These are phyloP conservation scores for Gymnobelideus leadbeateri DNA, from an alignment of 2,113 vertebrate species.

Conservation along the genomic window DNA sequence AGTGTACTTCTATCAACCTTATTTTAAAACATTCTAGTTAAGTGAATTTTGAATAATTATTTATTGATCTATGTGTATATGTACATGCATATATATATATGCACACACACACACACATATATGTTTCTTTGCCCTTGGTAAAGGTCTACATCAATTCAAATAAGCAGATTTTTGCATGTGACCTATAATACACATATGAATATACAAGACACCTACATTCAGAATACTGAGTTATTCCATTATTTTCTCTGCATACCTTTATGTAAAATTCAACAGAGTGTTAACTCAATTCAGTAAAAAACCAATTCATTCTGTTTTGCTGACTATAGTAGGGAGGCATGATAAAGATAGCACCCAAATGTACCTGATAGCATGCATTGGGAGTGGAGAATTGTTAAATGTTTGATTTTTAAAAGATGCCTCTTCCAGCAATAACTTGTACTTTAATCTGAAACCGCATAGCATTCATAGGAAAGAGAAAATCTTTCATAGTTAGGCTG, in stretches of 20 bases:
- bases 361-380: background rate
- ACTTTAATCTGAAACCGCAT: background rate
- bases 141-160: background rate
- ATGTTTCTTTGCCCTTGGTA: background rate
- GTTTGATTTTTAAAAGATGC: conserved; percentile 15
- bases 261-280: background rate
- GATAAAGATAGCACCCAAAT: background rate
- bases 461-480: conserved; percentile 16
- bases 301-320: conserved; percentile 1
- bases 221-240: background rate
- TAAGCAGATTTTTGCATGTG: conserved; percentile 7
- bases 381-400: background rate
- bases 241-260: conserved; percentile 1
- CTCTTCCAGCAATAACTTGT: conserved; percentile 1
- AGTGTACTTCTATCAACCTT: background rate
- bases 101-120: no score
- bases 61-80: background rate
- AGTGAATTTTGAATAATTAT: background rate
- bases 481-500: conserved; percentile 16
- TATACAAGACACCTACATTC: background rate
- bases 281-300: conserved; percentile 23
- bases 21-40: background rate
- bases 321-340: background rate
- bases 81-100: no score
- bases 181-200: background rate